These are phyloP conservation scores for Mesocentrotus franciscanus DNA, from an alignment of 53 echinoderm and acorn worm genomes.

Conservation along the genomic window DNA sequence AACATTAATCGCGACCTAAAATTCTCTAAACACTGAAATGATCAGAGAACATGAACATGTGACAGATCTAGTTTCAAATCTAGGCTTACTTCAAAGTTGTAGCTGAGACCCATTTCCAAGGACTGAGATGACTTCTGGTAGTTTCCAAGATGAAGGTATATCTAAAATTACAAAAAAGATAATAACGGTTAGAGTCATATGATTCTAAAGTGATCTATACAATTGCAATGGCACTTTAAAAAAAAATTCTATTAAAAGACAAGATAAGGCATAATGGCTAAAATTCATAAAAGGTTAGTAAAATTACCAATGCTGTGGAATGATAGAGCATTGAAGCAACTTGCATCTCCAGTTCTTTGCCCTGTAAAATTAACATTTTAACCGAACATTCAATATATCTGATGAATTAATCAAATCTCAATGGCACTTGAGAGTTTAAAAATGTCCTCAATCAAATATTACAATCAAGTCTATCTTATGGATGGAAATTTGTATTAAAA, in stretches of 20 bases:
- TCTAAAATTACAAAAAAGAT: constrained; percentile 61
- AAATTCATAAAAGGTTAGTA: background rate
- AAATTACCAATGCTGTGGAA: background rate
- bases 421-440: no score
- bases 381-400: background rate
- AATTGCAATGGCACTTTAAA: background rate
- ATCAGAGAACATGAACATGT: background rate
- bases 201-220: background rate
- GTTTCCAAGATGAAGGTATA: constrained; percentile 93
- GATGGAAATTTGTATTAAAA: background rate
- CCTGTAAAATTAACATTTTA: background rate
- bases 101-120: constrained; percentile 94
- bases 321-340: background rate
- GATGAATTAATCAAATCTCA: background rate
- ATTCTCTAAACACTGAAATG: background rate
- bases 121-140: constrained; percentile 97
- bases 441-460: background rate
- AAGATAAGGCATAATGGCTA: background rate
- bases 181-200: background rate
- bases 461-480: background rate
- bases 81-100: constrained; percentile 93
- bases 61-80: background rate
- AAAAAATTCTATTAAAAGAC: background rate
- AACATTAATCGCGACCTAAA: background rate
- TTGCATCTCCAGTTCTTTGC: background rate